Evolutionary conservation across 2,888 invertebrate genomes (phyloP).

Genomic region (Bursaphelenchus okinawaensis): DNA sequence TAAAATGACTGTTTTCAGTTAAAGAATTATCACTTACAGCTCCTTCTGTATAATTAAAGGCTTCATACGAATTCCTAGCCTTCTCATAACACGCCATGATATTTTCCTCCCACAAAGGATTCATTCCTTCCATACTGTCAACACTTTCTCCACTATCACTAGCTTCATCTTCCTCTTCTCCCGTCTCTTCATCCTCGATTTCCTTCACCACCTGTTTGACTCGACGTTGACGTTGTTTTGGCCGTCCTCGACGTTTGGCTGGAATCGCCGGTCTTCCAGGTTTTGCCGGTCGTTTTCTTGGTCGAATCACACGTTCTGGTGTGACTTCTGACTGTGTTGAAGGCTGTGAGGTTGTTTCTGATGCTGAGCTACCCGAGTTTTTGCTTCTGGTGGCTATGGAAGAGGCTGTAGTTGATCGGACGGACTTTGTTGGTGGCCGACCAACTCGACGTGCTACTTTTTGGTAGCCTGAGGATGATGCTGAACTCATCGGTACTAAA

Average conservation of each 20-base stretch:
- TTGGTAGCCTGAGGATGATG: neutral
- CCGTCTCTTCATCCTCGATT: conserved; percentile 2
- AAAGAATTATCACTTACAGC: too few species aligned
- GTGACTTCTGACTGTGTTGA: too few species aligned
- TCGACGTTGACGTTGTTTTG: neutral
- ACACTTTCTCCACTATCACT: conserved; percentile 10
- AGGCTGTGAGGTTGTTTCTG: neutral
- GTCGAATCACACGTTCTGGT: too few species aligned
- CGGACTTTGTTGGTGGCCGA: neutral
- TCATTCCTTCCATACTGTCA: conserved; percentile 18
- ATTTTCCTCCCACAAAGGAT: conserved; percentile 16
- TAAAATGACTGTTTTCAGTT: too few species aligned
- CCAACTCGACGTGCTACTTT: neutral
- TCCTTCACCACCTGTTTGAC: neutral
- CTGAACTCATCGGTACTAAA: neutral
- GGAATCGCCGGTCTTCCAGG: neutral
- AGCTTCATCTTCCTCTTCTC: neutral
- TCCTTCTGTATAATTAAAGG: conserved; percentile 22
- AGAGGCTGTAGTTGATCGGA: neutral
- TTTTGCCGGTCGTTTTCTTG: neutral
- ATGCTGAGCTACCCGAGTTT: neutral
- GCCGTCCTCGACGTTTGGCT: neutral
- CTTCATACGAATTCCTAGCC: conserved; percentile 22
- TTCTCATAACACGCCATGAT: conserved; percentile 20
- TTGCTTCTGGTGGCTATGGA: neutral